Conservation (phyloP, 2,888 invertebrate species). For the Drosophila dives region DNA sequence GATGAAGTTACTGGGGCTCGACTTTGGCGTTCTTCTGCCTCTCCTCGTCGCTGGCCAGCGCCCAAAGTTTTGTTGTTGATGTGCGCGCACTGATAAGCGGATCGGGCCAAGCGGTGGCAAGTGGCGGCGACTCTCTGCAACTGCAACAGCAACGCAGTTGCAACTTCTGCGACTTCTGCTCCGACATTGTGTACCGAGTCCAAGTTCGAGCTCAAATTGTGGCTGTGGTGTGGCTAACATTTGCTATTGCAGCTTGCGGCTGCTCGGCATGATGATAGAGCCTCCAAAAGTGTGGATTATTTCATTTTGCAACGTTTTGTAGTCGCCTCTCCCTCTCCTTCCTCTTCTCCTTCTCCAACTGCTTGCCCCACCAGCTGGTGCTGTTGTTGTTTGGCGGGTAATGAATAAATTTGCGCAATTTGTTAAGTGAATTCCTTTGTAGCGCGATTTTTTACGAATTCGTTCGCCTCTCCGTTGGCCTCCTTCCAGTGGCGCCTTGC, state of each 20-base stretch:
- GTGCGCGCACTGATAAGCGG: conserved; percentile 71
- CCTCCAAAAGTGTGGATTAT: conserved; percentile 78
- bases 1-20: conserved; percentile 70
- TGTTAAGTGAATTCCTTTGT: conserved; percentile 82
- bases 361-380: conserved; percentile 10
- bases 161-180: conserved; percentile 41
- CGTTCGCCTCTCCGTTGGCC: conserved; percentile 43
- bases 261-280: conserved; percentile 73
- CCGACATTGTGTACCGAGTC: conserved; percentile 35
- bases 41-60: conserved; percentile 37
- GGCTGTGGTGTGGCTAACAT: conserved; percentile 27
- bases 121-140: conserved; percentile 45
- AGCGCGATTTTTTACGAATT: conserved; percentile 79
- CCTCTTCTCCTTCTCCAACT: conserved; percentile 1
- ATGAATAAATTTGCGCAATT: conserved; percentile 83
- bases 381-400: conserved; percentile 74
- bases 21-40: conserved; percentile 22
- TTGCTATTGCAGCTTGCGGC: conserved; percentile 54
- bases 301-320: conserved; percentile 79
- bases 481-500: conserved; percentile 61
- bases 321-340: conserved; percentile 47
- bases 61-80: conserved; percentile 62
- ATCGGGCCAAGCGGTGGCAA: conserved; percentile 55
- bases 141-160: conserved; percentile 4
- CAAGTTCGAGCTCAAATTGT: background rate